phyloP scores from a whole-genome alignment of 2,113 vertebrate species.

The Rattus norvegicus region DNA sequence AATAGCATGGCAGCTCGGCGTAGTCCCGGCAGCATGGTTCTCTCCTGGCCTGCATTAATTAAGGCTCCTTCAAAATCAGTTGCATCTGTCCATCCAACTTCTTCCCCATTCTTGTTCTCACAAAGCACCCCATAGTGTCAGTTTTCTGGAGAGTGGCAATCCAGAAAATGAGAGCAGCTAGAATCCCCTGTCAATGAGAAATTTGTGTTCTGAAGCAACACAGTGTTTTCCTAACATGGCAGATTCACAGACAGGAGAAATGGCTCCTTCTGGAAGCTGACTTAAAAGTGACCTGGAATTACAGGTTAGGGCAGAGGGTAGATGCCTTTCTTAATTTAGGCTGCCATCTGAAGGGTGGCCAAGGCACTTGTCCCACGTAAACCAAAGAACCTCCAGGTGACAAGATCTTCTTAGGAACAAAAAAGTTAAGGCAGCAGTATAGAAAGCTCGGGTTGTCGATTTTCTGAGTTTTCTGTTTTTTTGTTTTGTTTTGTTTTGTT shows the following conservation, averaged over 20 bases:
- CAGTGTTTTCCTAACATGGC: conserved; percentile 4
- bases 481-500: conserved; percentile 66
- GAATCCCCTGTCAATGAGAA: background rate
- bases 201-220: conserved; percentile 36
- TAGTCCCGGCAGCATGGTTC: background rate
- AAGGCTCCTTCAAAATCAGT: background rate
- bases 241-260: conserved; percentile 40
- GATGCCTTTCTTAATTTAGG: conserved; percentile 61
- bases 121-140: background rate
- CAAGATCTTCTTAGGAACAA: conserved; percentile 62
- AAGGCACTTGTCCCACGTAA: conserved; percentile 19
- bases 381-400: background rate
- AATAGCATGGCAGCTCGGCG: background rate
- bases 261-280: conserved; percentile 14
- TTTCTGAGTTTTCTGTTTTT: conserved; percentile 67
- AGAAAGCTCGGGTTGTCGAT: conserved; percentile 35
- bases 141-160: background rate
- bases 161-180: background rate
- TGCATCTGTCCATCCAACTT: background rate
- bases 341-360: conserved; percentile 43
- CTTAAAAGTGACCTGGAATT: conserved; percentile 59
- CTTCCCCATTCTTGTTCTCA: background rate
- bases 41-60: background rate
- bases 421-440: conserved; percentile 69
- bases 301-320: conserved; percentile 44